phyloP scores from a whole-genome alignment of 2,113 vertebrate species.

The Xiphias gladius region DNA sequence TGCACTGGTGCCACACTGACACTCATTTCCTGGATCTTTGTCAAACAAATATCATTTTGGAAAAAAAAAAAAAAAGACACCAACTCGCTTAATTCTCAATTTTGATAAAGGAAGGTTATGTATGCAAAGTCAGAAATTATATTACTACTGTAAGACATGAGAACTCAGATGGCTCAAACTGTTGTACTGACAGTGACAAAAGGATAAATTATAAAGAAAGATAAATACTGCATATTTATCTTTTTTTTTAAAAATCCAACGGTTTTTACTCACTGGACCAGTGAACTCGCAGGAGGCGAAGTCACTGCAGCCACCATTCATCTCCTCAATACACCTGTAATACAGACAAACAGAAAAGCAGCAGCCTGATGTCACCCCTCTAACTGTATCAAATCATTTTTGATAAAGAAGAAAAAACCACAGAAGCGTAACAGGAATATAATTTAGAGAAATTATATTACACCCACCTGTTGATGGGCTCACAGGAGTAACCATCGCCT shows the following conservation, averaged over 20 bases:
- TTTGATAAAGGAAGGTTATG: no score
- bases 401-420: background rate
- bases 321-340: slow-evolving; percentile 83
- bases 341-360: slow-evolving; percentile 20
- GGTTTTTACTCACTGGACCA: slow-evolving; percentile 87
- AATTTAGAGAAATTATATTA: background rate
- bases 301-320: slow-evolving; percentile 91
- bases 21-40: no score
- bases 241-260: no score
- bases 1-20: no score
- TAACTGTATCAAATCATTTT: background rate
- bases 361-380: background rate
- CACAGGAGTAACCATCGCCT: slow-evolving; percentile 89
- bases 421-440: no score
- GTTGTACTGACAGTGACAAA: background rate
- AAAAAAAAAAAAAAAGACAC: no score
- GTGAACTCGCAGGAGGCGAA: slow-evolving; percentile 89
- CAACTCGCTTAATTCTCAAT: no score
- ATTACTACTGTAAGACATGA: background rate
- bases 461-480: slow-evolving; percentile 82
- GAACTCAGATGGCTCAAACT: no score
- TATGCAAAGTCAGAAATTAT: no score
- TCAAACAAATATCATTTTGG: no score
- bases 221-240: no score
- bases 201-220: background rate